phyloP scores from a whole-genome alignment of 2,888 invertebrate genomes.

The Idaea straminata region DNA sequence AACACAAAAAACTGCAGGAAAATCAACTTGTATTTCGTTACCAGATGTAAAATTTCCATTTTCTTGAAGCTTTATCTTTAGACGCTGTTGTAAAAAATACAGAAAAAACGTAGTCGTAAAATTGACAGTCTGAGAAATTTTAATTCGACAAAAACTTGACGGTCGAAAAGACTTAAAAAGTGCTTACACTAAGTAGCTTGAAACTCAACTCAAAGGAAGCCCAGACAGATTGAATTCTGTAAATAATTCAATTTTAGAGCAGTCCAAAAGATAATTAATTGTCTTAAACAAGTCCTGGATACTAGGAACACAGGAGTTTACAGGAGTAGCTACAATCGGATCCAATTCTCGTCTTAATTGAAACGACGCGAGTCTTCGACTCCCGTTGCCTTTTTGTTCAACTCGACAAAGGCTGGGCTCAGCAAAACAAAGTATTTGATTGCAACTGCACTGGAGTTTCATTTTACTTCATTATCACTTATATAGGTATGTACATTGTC shows the following conservation, averaged over 20 bases:
- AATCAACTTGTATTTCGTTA: slow-evolving; percentile 8
- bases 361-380: slow-evolving; percentile 18
- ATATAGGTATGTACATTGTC: background rate
- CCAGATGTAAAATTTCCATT: background rate
- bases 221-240: background rate
- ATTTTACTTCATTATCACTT: background rate
- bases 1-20: slow-evolving; percentile 13
- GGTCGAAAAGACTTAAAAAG: background rate
- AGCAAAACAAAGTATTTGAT: background rate
- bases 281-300: background rate
- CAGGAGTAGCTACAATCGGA: slow-evolving; percentile 12
- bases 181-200: background rate
- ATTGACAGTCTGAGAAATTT: background rate
- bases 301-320: slow-evolving; percentile 2
- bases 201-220: background rate
- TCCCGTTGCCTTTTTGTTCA: slow-evolving; percentile 6
- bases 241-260: background rate
- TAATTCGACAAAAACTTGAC: background rate
- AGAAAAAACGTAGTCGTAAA: background rate
- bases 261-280: background rate
- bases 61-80: background rate
- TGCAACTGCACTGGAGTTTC: background rate
- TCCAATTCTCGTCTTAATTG: slow-evolving; percentile 18
- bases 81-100: background rate
- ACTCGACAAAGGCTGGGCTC: slow-evolving; percentile 12